These are phyloP conservation scores for Pocillopora meandrina DNA, from an alignment of 92 coral and sea anemone species.

Conservation along the genomic window DNA sequence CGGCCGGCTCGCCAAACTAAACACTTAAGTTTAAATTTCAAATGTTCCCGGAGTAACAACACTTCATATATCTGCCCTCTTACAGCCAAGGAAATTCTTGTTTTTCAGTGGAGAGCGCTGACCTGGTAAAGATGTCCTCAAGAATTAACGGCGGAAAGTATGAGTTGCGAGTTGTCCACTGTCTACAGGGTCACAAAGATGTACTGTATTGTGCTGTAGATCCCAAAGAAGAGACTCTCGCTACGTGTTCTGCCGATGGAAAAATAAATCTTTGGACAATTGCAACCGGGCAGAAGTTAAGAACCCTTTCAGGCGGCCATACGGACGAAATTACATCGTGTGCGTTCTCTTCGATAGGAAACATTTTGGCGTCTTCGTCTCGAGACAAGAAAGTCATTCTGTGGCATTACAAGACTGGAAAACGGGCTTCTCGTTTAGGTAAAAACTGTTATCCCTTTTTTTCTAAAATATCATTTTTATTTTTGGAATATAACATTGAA, in stretches of 20 bases:
- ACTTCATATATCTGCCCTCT: not conserved
- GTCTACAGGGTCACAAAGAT: slow-evolving; percentile 71
- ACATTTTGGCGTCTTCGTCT: slow-evolving; percentile 87
- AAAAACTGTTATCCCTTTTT: slow-evolving; percentile 27
- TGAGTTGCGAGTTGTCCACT: slow-evolving; percentile 62
- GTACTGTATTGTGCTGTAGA: slow-evolving; percentile 76
- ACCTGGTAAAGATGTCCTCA: slow-evolving; percentile 13
- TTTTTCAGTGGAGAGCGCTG: slow-evolving; percentile 30
- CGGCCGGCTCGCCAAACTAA: too few relatives aligned
- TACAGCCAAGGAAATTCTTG: not conserved
- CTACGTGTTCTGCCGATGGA: slow-evolving; percentile 88
- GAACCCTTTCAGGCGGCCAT: slow-evolving; percentile 72
- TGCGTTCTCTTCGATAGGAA: slow-evolving; percentile 66
- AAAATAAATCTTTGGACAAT: slow-evolving; percentile 80
- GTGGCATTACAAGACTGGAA: slow-evolving; percentile 86
- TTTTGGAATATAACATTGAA: not conserved
- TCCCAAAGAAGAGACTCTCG: slow-evolving; percentile 76
- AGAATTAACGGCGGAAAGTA: slow-evolving; percentile 29
- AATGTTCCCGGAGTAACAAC: not conserved
- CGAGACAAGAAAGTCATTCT: slow-evolving; percentile 74
- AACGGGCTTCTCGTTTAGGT: slow-evolving; percentile 92
- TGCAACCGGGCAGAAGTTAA: slow-evolving; percentile 68
- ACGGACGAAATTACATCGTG: slow-evolving; percentile 74
- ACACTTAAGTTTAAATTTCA: not conserved
- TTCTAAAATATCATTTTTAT: not conserved